Conservation (phyloP, 2,797 vertebrate species). For the Sebastolobus alascanus region DNA sequence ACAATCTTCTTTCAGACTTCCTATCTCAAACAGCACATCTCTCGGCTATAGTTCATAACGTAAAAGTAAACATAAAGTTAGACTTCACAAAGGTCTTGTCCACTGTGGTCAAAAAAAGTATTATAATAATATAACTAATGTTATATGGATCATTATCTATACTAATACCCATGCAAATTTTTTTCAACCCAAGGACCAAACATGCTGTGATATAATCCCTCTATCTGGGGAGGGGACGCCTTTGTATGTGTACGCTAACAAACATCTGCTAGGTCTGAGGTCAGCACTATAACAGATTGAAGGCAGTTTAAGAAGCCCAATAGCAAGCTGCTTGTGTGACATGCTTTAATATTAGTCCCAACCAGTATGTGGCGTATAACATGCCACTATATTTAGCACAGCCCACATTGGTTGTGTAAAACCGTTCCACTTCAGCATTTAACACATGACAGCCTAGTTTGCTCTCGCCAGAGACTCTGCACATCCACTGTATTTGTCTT, state of each 20-base stretch:
- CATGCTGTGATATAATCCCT: slow-evolving; percentile 23
- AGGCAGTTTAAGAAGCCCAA: slow-evolving; percentile 60
- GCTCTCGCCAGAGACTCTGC: background rate
- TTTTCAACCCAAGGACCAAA: background rate
- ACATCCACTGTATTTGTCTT: background rate
- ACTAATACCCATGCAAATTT: background rate
- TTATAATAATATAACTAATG: background rate
- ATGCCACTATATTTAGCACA: slow-evolving; percentile 55
- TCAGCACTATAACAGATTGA: slow-evolving; percentile 66
- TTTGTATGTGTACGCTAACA: slow-evolving; percentile 42
- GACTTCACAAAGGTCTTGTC: background rate
- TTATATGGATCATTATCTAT: background rate
- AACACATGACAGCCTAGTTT: slow-evolving; percentile 11
- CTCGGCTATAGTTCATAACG: background rate
- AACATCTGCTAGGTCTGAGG: slow-evolving; percentile 58
- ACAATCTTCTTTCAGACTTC: too few relatives aligned
- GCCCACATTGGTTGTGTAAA: slow-evolving; percentile 8
- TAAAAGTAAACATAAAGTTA: too few relatives aligned
- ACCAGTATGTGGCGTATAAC: slow-evolving; percentile 32
- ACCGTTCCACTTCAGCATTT: background rate
- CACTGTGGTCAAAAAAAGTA: background rate
- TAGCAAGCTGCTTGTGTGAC: slow-evolving; percentile 63
- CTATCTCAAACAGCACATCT: background rate
- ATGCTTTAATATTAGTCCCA: slow-evolving; percentile 44
- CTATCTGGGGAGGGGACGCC: background rate